Base-by-base conservation (phyloP, 1,140 invertebrate genomes). In the Psix sp. region DNA sequence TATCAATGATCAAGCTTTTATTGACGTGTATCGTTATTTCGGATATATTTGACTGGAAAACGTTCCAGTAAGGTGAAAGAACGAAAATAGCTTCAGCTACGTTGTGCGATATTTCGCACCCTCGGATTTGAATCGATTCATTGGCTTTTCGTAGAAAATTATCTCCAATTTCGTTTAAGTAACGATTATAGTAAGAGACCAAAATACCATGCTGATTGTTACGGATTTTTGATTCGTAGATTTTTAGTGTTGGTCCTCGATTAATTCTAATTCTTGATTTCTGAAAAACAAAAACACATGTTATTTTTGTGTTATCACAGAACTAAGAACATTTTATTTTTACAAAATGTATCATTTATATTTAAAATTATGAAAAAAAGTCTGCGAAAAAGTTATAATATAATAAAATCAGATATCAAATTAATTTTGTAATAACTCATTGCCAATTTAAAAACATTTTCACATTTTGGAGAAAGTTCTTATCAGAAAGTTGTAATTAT, bases 171-270 rank as follows among this genome's bases (percentile, higher is more conserved):
- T 96, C 94, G 79, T 95, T 93, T 16, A 94, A 85, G 79, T 94
- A 95, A 14, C 94, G 89, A 85, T 98, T 98, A 80, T 98, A 99
- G 82, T 96, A 97, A 1, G 92, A 91, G 0, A 92, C 93, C 14
- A 93, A 91, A 16, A 98, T 88, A 7, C 97, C 97, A 77, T 91
- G 89, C 0, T 90, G 88, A 79, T 98, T 98, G 43, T 91, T 89
- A 77, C 91, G 91, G 14, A 98, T 94, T 84, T 91, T 92, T 0
- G 92, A 90, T 35, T 93, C 92, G 0, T 86, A 83, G 6, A 96
- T 84, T 45, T 89, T 89, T 5, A 96, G 80, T 0, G 92, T 93
- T 0, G 93, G 92, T 0, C 94, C 94, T 83, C 90, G 90, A 0
- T 94, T 89, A 24, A 94, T 92, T 78, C 89, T 89, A 68, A 92